Percentiles rank a stretch among this genome's conserved stretches.
Evolutionary conservation across 2,797 vertebrate genomes (phyloP).

Genomic region (Oreortyx pictus): DNA sequence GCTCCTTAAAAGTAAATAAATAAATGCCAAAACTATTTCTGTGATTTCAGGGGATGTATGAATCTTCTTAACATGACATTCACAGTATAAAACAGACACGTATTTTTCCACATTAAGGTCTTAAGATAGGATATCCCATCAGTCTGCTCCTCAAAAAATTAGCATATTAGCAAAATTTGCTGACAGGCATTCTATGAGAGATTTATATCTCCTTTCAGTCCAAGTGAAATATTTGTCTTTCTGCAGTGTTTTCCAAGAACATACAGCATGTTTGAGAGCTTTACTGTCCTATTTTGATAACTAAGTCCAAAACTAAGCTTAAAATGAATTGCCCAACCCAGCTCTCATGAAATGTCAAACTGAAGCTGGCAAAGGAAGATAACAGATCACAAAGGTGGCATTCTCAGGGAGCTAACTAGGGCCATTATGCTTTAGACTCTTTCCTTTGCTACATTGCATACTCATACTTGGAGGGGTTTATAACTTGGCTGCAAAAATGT

Average conservation of each 20-base stretch:
- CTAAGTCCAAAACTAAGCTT: constrained; percentile 61
- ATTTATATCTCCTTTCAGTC: constrained; percentile 68
- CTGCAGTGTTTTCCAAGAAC: constrained; percentile 67
- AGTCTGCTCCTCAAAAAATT: constrained; percentile 58
- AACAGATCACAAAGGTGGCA: constrained; percentile 51
- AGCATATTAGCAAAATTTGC: constrained; percentile 71
- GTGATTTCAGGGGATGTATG: constrained; percentile 11
- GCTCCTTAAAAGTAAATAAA: neutral
- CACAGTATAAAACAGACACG: neutral
- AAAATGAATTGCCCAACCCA: constrained; percentile 56
- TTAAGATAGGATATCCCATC: constrained; percentile 61
- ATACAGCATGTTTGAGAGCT: constrained; percentile 68
- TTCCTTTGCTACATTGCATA: neutral
- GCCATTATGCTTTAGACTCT: constrained; percentile 33
- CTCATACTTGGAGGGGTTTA: constrained; percentile 36
- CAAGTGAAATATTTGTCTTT: constrained; percentile 81
- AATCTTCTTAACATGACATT: constrained; percentile 49
- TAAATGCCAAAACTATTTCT: constrained; percentile 1
- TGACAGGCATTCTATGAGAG: constrained; percentile 67
- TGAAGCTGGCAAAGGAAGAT: constrained; percentile 53
- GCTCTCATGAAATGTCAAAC: constrained; percentile 51
- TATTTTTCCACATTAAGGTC: constrained; percentile 54
- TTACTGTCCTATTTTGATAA: constrained; percentile 73
- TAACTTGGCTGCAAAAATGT: constrained; percentile 59
- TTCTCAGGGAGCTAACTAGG: constrained; percentile 44